Evolutionary conservation across 1,140 invertebrate genomes (phyloP).

Genomic region (Cherax quadricarinatus): DNA sequence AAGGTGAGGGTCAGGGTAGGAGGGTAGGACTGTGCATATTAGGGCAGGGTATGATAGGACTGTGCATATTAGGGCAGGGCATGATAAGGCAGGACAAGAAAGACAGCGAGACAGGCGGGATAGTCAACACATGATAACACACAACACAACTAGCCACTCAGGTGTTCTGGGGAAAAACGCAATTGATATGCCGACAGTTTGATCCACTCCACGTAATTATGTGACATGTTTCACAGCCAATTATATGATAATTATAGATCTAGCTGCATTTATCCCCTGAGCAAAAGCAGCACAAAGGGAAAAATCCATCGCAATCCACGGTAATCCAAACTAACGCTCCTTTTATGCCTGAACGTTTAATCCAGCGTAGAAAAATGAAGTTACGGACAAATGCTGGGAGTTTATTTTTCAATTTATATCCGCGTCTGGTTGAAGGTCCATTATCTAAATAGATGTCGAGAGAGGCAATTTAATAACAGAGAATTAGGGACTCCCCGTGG

Average conservation of each 20-base stretch:
- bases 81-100: no score
- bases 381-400: constrained; percentile 13
- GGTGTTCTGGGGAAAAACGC: not conserved
- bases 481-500: constrained; percentile 59
- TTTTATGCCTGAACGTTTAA: not conserved
- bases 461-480: constrained; percentile 62
- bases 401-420: constrained; percentile 64
- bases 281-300: not conserved
- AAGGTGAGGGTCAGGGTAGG: no score
- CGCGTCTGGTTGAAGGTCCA: constrained; percentile 54
- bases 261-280: not conserved
- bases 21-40: no score
- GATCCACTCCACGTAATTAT: constrained; percentile 12
- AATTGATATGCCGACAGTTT: constrained; percentile 7
- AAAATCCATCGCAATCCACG: not conserved
- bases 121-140: no score
- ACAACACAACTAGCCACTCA: no score
- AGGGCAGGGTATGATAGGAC: no score
- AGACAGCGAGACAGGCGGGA: no score
- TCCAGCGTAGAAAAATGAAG: constrained; percentile 37
- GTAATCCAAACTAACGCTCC: not conserved
- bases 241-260: constrained; percentile 14
- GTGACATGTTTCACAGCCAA: not conserved
- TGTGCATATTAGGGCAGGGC: no score
- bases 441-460: constrained; percentile 68